Evolutionary conservation across 2,888 invertebrate species (phyloP), one percentile per base, ranked within the genome.

Genomic region (Cheilosia vulpina): DNA sequence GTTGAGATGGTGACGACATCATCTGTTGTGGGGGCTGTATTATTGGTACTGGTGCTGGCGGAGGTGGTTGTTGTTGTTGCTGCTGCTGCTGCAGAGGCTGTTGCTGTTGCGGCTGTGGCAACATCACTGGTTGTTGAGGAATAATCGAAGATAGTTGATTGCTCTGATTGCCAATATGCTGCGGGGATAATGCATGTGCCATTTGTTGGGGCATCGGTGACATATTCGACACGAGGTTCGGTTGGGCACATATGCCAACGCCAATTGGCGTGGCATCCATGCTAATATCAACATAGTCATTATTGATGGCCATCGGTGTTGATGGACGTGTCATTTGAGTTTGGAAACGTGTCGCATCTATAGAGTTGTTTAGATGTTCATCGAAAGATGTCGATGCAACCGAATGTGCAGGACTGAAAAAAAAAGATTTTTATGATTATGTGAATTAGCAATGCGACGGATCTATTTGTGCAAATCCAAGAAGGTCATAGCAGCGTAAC

Each of bases 321-420:
- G 88, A 87, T 76, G 88, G 87, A 80, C 88, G 92, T 90, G 89
- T 91, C 90, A 89, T 90, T 89, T 90, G 91, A 88, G 90, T 90
- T 90, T 90, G 90, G 72, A 92, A 92, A 78, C 92, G 91, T 69
- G 88, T 88, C 52, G 88, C 90, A 87, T 92, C 92, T 43, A 90
- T 89, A 9, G 92, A 91, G 78, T 92, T 91, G 82, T 91, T 91
- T 85, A 91, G 92, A 60, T 91, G 91, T 65, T 93, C 94, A 88
- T 94, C 94, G 88, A 93, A 94, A 0, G 95, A 95, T 2, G 95
- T 95, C 0, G 95, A 95, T 82, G 95, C 95, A 89, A 94, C 94
- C 0, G 95, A 95, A 13, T 95, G 94, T 24, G 95, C 94, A 0
- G 96, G 96, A 89, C 96, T 96, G 62, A 79, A 41, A 50, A 31